phyloP scores from a whole-genome alignment of 2,113 vertebrate species.

The Siniperca chuatsi region DNA sequence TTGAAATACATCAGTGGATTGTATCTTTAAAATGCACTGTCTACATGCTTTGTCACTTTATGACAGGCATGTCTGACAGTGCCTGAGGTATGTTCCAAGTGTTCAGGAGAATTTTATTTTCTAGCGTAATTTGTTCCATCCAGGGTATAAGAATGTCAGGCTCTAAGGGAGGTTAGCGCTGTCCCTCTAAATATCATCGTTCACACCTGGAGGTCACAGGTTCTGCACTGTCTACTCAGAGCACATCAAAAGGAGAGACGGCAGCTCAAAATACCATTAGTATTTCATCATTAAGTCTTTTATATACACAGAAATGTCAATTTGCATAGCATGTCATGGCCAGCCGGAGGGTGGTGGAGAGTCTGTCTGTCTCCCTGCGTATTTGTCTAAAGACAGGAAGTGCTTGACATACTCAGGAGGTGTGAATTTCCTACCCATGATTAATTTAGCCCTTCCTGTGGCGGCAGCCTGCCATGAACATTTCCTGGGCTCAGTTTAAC shows the following conservation, averaged over 20 bases:
- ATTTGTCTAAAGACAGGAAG: conserved; percentile 71
- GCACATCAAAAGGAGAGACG: conserved; percentile 47
- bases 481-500: conserved; percentile 59
- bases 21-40: neutral
- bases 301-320: conserved; percentile 69
- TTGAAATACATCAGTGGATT: neutral
- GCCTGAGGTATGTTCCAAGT: conserved; percentile 10
- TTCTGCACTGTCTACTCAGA: conserved; percentile 52
- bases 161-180: conserved; percentile 12
- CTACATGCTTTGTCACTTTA: neutral
- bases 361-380: conserved; percentile 66
- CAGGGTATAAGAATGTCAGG: neutral
- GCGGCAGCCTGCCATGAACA: conserved; percentile 51
- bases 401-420: conserved; percentile 70
- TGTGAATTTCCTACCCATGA: conserved; percentile 74
- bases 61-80: conserved; percentile 5
- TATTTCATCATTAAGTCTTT: conserved; percentile 67
- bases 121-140: conserved; percentile 1
- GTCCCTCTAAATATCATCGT: conserved; percentile 51
- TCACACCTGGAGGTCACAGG: conserved; percentile 67
- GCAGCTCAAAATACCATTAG: conserved; percentile 65
- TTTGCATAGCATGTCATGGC: conserved; percentile 69
- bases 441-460: conserved; percentile 65
- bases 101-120: conserved; percentile 9
- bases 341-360: conserved; percentile 49